These are phyloP conservation scores for Taenaris catops DNA, from an alignment of 2,888 invertebrate species.

Conservation along the genomic window DNA sequence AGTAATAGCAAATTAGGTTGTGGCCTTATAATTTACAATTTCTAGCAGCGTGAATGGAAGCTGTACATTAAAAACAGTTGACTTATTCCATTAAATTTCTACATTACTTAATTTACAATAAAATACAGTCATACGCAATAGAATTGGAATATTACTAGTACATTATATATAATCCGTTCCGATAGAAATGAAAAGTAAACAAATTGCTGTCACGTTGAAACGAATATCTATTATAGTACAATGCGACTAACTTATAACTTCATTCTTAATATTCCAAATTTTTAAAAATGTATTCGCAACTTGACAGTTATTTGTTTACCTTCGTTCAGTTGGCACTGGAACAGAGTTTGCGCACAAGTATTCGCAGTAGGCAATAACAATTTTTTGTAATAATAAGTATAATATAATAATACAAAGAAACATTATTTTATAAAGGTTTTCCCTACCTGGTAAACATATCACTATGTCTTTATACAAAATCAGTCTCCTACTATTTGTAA, in stretches of 20 bases:
- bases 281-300: too few relatives aligned
- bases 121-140: conserved; percentile 59
- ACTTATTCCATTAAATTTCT: conserved; percentile 39
- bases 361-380: conserved; percentile 37
- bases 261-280: too few relatives aligned
- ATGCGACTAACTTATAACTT: too few relatives aligned
- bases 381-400: conserved; percentile 31
- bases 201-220: background rate
- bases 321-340: background rate
- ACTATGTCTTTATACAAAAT: conserved; percentile 70
- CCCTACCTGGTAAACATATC: conserved; percentile 64
- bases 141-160: conserved; percentile 61
- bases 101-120: conserved; percentile 55
- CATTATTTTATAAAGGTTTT: conserved; percentile 38
- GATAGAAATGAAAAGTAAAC: conserved; percentile 2
- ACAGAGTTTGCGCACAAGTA: conserved; percentile 31
- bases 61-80: conserved; percentile 69
- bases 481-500: conserved; percentile 78
- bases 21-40: conserved; percentile 72
- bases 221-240: too few relatives aligned
- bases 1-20: conserved; percentile 64
- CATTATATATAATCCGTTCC: conserved; percentile 26
- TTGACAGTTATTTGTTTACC: background rate
- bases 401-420: conserved; percentile 20
- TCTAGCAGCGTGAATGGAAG: conserved; percentile 59